Base-by-base conservation (phyloP, 2,113 vertebrate genomes). In the Megaceryle torquata region DNA sequence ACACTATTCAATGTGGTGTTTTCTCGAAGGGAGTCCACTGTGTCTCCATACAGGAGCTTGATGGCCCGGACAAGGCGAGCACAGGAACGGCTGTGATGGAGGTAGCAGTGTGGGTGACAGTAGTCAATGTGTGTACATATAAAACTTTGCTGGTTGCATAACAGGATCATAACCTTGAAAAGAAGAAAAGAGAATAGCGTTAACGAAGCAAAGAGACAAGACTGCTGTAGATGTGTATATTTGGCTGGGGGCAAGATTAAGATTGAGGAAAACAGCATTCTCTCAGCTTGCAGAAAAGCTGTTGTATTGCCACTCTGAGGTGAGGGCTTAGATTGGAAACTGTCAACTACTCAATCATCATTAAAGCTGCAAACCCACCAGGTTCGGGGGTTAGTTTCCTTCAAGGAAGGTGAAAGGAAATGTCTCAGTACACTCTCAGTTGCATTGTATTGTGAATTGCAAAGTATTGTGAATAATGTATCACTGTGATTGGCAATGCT, bases 121-220 rank as follows among this genome's bases (percentile, higher is more conserved):
- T 99, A 99, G 97, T 99, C 99, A 21, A 99, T 86, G 41, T 99
- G 99, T 10, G 98, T 99, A 50, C 99, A 99, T 96, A 99, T 99
- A 97, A 99, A 99, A 88, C 99, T 99, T 91, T 99, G 99, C 97
- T 99, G 99, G 97, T 99, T 99, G 98, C 99, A 99, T 65, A 99
- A 95, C 10, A 99, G 97, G 93, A 99, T 99, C 99, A 99, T 99
- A 54, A 99, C 99, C 99, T 99, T 97, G 56, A 94, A 97, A 82
- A 84, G 67, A 87, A 89, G 92, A 9, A 51, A 51, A 24, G 4
- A 14, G 11, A 18, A 70, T 3, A 89, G 37, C 7, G 15, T 14
- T 65, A 44, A 13, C 4, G 53, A 70, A 59, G 46, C 11, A 39
- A 76, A 69, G 31, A 26, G 46, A 39, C 19, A 67, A 89, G 70